A percentile compares a stretch with the other conserved stretches of the same genome.
Evolutionary conservation across 2,888 invertebrate species (phyloP).

Genomic region (Troilus luridus): DNA sequence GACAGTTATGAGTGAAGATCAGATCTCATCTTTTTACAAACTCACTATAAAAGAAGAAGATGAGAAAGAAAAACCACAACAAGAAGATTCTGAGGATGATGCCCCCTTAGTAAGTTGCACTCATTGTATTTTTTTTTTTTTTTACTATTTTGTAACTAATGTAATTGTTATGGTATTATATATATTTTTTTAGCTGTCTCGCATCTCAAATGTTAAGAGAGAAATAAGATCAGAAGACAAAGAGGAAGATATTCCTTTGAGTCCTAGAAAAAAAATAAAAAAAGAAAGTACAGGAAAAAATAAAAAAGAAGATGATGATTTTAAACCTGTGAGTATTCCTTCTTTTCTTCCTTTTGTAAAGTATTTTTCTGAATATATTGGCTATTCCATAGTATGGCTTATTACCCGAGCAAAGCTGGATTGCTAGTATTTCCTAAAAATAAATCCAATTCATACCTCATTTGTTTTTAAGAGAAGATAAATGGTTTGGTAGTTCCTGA

Average conservation of each 20-base stretch:
- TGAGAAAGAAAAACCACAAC: slow-evolving; percentile 80
- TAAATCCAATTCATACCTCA: no score
- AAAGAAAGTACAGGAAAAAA: slow-evolving; percentile 68
- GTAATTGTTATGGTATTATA: no score
- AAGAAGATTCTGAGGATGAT: slow-evolving; percentile 78
- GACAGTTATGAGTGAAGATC: slow-evolving; percentile 68
- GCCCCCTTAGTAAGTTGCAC: slow-evolving; percentile 77
- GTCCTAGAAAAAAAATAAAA: slow-evolving; percentile 73
- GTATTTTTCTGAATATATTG: no score
- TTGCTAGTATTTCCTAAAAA: no score
- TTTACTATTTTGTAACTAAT: neutral
- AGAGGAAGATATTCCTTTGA: slow-evolving; percentile 80
- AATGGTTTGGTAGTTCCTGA: no score
- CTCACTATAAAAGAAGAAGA: slow-evolving; percentile 71
- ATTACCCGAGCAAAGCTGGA: no score
- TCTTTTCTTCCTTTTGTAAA: slow-evolving; percentile 3
- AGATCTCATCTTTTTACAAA: slow-evolving; percentile 67
- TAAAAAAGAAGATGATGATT: slow-evolving; percentile 68
- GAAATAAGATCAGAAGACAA: slow-evolving; percentile 71
- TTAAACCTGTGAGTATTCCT: slow-evolving; percentile 65
- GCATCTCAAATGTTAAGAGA: slow-evolving; percentile 65
- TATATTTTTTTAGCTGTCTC: slow-evolving; percentile 65
- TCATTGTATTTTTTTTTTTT: slow-evolving; percentile 30
- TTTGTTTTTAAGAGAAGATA: no score
- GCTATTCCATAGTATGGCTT: no score